Percentiles rank a stretch among this genome's conserved stretches.
phyloP scores from a whole-genome alignment of 2,888 invertebrate genomes.

The Chloromyia formosa region DNA sequence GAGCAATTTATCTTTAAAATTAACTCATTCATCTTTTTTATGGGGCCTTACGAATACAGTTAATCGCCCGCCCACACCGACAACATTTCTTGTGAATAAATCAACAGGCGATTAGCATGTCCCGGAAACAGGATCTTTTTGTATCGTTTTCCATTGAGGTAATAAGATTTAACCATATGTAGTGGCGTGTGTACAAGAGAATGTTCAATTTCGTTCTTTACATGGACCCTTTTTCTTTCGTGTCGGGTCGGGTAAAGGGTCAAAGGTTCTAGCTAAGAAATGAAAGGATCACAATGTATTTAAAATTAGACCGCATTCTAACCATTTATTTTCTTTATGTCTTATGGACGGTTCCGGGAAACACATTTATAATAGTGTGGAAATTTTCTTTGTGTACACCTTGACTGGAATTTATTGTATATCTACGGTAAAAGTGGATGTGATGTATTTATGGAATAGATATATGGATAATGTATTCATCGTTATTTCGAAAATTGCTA shows the following conservation, averaged over 20 bases:
- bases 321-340: no score
- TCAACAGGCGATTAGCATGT: constrained; percentile 24
- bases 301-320: not conserved
- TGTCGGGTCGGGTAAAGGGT: not conserved
- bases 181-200: not conserved
- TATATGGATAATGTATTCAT: no score
- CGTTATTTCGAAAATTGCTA: no score
- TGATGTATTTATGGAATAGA: no score
- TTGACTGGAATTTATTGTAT: no score
- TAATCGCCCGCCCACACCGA: constrained; percentile 4
- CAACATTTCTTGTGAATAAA: constrained; percentile 15
- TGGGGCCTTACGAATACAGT: constrained; percentile 12
- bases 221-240: not conserved
- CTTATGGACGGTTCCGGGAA: no score
- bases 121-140: not conserved
- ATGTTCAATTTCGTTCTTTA: not conserved
- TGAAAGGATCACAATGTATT: not conserved
- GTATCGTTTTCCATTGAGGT: constrained; percentile 7
- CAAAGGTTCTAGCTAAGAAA: not conserved
- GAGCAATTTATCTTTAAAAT: constrained; percentile 13
- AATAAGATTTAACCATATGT: not conserved
- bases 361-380: no score
- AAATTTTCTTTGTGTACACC: no score
- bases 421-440: no score
- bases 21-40: constrained; percentile 29